phyloP scores from a whole-genome alignment of 2,113 vertebrate genomes.

The Montifringilla adamsi region DNA sequence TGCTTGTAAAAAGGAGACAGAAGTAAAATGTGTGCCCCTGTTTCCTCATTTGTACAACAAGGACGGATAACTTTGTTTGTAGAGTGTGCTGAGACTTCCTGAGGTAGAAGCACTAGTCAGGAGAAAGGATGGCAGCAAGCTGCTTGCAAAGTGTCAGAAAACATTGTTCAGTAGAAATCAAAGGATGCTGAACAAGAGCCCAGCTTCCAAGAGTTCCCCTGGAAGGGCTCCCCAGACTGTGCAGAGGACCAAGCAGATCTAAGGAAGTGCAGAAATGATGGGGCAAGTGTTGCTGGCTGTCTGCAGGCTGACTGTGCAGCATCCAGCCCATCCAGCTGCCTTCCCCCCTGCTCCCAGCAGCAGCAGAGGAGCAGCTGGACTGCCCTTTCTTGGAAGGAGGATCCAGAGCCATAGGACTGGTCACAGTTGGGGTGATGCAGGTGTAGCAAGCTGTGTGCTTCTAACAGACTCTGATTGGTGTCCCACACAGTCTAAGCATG shows the following conservation, averaged over 20 bases:
- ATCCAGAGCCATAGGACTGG: rapidly evolving
- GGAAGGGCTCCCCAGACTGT: not conserved
- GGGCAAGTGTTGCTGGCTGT: not conserved
- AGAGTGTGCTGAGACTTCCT: not conserved
- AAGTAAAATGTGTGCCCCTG: not conserved
- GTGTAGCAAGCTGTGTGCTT: not conserved
- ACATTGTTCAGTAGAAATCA: not conserved
- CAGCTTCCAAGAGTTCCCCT: not conserved
- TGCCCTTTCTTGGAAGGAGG: not conserved
- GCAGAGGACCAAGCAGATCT: not conserved
- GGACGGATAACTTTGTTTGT: not conserved
- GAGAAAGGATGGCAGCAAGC: not conserved
- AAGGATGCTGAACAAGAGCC: not conserved
- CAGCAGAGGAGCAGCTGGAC: not conserved
- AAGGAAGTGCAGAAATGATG: not conserved
- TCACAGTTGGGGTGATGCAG: not conserved
- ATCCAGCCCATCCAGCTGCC: not conserved
- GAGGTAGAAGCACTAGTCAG: not conserved
- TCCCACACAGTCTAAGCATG: not conserved
- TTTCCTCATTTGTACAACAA: not conserved
- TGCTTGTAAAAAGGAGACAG: not conserved
- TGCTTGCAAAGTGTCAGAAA: not conserved
- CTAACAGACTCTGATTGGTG: not conserved
- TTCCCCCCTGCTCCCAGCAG: not conserved
- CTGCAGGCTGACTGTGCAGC: not conserved